phyloP scores from a whole-genome alignment of 2,888 invertebrate species.

The Noctua janthe region DNA sequence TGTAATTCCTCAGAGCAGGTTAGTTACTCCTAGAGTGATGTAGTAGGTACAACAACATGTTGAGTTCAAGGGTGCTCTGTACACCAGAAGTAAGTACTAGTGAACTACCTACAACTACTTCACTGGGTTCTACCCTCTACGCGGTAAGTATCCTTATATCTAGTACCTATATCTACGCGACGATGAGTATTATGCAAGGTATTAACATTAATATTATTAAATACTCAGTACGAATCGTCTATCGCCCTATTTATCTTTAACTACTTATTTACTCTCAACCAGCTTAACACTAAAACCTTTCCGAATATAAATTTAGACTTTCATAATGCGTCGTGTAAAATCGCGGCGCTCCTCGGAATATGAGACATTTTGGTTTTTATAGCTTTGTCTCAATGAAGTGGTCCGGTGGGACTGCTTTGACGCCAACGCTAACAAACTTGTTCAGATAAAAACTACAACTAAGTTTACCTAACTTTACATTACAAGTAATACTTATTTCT shows the following conservation, averaged over 20 bases:
- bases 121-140: not conserved
- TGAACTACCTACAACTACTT: constrained; percentile 4
- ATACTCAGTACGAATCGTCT: not conserved
- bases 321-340: not conserved
- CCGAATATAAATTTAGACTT: constrained; percentile 16
- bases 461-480: not conserved
- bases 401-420: constrained; percentile 7
- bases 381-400: constrained; percentile 6
- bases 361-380: constrained; percentile 13
- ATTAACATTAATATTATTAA: not conserved
- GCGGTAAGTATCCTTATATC: constrained; percentile 12
- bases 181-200: not conserved
- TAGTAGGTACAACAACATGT: not conserved
- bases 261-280: not conserved
- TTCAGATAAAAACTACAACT: constrained; percentile 16
- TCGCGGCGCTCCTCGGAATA: not conserved
- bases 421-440: constrained; percentile 12
- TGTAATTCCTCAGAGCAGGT: not conserved
- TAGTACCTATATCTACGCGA: not conserved
- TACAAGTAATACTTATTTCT: not conserved
- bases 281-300: not conserved
- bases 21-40: not conserved
- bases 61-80: constrained; percentile 20
- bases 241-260: not conserved
- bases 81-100: constrained; percentile 1